Conservation (phyloP, 2,888 invertebrate genomes). For the Gari tellinella region DNA sequence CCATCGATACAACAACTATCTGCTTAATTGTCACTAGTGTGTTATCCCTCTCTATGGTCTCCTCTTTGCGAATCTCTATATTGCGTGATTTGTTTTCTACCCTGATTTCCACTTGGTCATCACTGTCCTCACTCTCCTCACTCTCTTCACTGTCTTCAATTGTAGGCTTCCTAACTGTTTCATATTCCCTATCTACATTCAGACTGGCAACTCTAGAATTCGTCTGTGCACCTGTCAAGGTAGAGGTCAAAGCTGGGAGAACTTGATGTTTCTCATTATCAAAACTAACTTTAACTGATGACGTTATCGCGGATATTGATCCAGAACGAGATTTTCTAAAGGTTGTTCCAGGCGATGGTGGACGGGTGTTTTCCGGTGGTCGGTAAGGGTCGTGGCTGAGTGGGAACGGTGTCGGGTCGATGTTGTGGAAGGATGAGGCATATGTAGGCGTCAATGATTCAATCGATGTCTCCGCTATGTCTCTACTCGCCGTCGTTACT, state of each 20-base stretch:
- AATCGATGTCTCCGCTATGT: constrained; percentile 27
- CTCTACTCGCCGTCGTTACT: constrained; percentile 28
- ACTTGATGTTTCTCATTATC: constrained; percentile 29
- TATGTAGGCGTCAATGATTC: constrained; percentile 54
- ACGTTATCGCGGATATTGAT: constrained; percentile 51
- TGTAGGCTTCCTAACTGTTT: background rate
- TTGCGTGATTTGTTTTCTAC: constrained; percentile 29
- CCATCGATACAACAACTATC: constrained; percentile 55
- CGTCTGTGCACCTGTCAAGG: background rate
- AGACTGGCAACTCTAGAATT: background rate
- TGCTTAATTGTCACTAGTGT: constrained; percentile 52
- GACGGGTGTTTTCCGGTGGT: constrained; percentile 43
- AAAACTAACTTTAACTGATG: constrained; percentile 50
- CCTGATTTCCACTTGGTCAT: constrained; percentile 15
- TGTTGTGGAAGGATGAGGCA: constrained; percentile 42
- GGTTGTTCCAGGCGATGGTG: constrained; percentile 34
- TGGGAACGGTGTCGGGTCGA: constrained; percentile 44
- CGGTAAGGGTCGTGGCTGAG: constrained; percentile 54
- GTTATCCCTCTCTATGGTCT: constrained; percentile 44
- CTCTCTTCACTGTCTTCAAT: constrained; percentile 2
- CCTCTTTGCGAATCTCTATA: constrained; percentile 50
- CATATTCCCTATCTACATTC: background rate
- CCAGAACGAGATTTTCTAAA: constrained; percentile 23
- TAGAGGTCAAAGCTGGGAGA: constrained; percentile 5
- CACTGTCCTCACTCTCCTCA: constrained; percentile 9